Evolutionary conservation across 92 coral and sea anemone species (phyloP).

Genomic region (Zoanthus solanderi): DNA sequence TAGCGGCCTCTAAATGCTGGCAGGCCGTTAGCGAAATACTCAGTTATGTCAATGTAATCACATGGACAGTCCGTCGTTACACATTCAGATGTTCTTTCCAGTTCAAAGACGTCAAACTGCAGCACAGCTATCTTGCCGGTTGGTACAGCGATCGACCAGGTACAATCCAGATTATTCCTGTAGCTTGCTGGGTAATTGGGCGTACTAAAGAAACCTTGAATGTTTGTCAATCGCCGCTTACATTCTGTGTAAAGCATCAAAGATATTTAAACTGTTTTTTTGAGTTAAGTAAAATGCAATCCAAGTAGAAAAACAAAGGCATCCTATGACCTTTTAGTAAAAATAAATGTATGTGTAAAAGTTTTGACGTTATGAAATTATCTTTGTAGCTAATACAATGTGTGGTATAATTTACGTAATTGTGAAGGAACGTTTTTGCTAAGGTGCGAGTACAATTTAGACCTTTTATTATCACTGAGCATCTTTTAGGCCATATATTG

Average conservation of each 20-base stretch:
- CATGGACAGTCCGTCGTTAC: constrained; percentile 21
- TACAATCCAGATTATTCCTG: constrained; percentile 19
- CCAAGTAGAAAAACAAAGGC: too few relatives aligned
- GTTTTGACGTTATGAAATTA: too few relatives aligned
- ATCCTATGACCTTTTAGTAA: too few relatives aligned
- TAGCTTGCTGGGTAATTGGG: constrained; percentile 21
- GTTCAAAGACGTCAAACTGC: constrained; percentile 33
- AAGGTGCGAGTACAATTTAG: too few relatives aligned
- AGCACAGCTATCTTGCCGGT: constrained; percentile 10
- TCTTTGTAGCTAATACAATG: too few relatives aligned
- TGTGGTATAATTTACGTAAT: too few relatives aligned
- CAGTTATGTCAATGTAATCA: constrained; percentile 27
- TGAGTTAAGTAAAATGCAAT: too few relatives aligned
- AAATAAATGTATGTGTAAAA: too few relatives aligned
- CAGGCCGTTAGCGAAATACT: constrained; percentile 17
- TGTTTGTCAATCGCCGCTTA: not conserved
- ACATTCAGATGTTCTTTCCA: constrained; percentile 5
- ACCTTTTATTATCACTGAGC: too few relatives aligned
- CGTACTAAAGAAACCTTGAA: not conserved
- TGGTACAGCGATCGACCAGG: constrained; percentile 29
- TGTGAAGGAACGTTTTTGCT: too few relatives aligned
- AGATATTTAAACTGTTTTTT: not conserved
- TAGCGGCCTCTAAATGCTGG: constrained; percentile 26
- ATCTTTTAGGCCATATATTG: too few relatives aligned
- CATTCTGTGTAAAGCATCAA: not conserved